Conservation (phyloP, 2,888 invertebrate genomes). For the Caradrina kadenii region DNA sequence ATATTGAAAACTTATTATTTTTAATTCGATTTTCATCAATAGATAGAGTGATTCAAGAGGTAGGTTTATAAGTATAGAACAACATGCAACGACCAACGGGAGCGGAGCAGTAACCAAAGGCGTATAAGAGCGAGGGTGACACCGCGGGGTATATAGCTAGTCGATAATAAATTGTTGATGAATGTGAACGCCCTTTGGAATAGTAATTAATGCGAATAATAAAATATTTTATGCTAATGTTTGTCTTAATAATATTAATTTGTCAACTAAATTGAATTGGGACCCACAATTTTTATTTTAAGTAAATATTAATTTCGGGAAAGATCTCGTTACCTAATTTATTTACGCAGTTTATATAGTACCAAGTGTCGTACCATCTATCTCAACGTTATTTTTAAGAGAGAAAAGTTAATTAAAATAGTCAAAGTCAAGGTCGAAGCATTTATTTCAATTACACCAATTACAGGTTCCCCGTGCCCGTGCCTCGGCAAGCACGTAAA, state of each 20-base stretch:
- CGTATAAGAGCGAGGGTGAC: no score
- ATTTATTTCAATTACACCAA: no score
- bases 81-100: no score
- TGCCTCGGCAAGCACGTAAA: no score
- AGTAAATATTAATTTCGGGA: neutral
- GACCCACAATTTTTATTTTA: neutral
- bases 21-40: no score
- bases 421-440: no score
- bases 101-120: no score
- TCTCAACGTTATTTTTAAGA: neutral
- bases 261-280: neutral
- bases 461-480: no score
- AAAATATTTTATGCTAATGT: neutral
- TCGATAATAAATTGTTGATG: neutral
- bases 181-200: neutral
- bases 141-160: neutral
- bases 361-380: no score
- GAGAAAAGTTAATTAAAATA: neutral
- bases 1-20: no score
- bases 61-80: no score
- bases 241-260: neutral
- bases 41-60: no score
- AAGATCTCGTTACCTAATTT: neutral
- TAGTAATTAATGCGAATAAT: slow-evolving; percentile 4
- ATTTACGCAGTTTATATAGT: neutral